Evolutionary conservation across 1,140 invertebrate genomes (phyloP), one percentile per base, ranked within the genome.

Genomic region (Lepidostoma basale): DNA sequence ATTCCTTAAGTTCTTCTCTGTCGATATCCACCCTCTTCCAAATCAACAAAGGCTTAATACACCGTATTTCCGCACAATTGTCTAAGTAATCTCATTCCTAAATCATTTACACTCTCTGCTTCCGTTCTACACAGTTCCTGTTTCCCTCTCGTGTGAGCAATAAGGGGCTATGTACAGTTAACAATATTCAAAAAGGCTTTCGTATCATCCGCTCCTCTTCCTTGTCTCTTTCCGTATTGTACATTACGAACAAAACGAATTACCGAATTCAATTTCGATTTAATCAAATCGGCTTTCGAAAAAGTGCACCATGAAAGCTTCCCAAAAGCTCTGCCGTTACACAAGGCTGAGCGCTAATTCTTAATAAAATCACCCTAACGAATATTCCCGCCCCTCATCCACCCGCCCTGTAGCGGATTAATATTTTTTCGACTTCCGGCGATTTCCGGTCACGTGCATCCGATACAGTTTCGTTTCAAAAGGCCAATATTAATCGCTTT

Each of bases 281-380:
- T 49, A 56, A 56, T 56, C 28, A 56, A 56, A 56, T 36, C 30
- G 52, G 28, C 28, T 36, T 36, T 33, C 3, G 16, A 18, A 56
- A 56, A 56, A 20, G 28, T 33, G 30, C 16, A 56, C 52, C 52
- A 4, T 56, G 30, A 56, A 56, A 56, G 52, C 52, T 56, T 56
- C n/a, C 14, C 14, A 56, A 56, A 56, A 56, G 16, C 28, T 22
- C 22, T 18, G 52, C 52, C 56, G 56, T 36, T 23, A 42, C 56
- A 42, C 56, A 20, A 49, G 45, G 26, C 52, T 42, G 56, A 36
- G 25, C 56, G 14, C 36, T 60, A 42, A 60, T 60, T 42, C 56
- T 60, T 60, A 60, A 60, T 60, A 60, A 60, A 42, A 60, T 60
- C 56, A 26, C 56, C 39, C 23, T 42, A 18, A 60, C 56, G 56